Conservation (phyloP, 2,113 vertebrate genomes). For the Myrmophylax atrothorax region DNA sequence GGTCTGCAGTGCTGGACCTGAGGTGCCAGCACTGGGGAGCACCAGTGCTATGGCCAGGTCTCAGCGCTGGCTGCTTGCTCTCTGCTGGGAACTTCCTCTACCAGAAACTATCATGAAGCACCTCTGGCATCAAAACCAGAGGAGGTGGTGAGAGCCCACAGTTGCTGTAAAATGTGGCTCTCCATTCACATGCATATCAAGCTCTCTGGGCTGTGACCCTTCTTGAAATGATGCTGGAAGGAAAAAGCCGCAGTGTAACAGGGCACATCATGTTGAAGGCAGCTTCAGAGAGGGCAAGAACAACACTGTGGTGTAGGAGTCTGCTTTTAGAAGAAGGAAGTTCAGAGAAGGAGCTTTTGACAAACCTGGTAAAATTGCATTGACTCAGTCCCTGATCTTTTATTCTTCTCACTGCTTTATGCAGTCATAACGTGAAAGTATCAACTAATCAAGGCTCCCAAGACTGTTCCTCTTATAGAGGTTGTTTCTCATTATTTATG, state of each 20-base stretch:
- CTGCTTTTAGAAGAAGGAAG: not conserved
- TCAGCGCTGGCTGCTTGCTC: not conserved
- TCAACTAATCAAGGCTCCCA: not conserved
- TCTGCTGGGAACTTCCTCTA: not conserved
- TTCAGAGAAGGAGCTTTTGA: not conserved
- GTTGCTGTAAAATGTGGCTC: not conserved
- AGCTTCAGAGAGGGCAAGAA: not conserved
- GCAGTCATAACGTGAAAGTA: not conserved
- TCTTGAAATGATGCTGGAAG: not conserved
- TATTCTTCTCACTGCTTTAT: slow-evolving; percentile 1
- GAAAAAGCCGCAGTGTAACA: not conserved
- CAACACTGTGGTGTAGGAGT: not conserved
- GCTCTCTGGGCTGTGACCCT: not conserved
- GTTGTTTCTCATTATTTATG: not conserved
- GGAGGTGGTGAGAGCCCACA: not conserved
- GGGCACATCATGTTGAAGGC: not conserved
- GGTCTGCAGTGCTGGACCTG: not conserved
- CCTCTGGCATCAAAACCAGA: not conserved
- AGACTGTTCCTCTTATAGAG: not conserved
- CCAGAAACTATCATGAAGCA: not conserved
- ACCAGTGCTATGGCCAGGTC: accelerated
- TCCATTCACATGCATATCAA: not conserved
- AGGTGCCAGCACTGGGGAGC: not conserved
- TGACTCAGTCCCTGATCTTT: not conserved
- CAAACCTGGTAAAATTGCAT: not conserved